These are phyloP conservation scores for Cygnus atratus DNA, from an alignment of 2,113 vertebrate genomes.

Conservation along the genomic window DNA sequence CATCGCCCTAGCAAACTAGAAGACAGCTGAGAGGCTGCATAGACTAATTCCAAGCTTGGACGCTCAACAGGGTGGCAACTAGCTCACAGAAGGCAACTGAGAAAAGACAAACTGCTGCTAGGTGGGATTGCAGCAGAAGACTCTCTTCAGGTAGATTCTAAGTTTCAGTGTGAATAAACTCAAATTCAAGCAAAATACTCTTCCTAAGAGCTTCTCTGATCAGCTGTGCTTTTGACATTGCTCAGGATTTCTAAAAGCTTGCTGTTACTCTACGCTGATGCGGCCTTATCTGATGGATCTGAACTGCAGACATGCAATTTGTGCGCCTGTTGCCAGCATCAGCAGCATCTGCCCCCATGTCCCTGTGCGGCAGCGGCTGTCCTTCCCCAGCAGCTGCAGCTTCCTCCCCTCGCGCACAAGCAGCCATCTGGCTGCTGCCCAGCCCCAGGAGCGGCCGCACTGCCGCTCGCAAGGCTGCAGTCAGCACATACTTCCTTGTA, in stretches of 20 bases:
- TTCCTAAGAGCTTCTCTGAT: background rate
- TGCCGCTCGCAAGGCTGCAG: background rate
- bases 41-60: background rate
- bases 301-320: background rate
- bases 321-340: background rate
- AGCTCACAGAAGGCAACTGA: background rate
- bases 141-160: background rate
- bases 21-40: background rate
- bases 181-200: background rate
- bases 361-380: background rate
- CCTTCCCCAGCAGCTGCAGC: background rate
- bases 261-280: background rate
- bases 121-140: background rate
- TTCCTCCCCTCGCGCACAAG: background rate
- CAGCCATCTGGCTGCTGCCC: conserved; percentile 27
- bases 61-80: background rate
- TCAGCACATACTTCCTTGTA: background rate
- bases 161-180: background rate
- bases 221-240: background rate
- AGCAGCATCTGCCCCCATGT: background rate
- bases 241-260: background rate
- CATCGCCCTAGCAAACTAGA: background rate
- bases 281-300: background rate
- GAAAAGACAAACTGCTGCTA: background rate
- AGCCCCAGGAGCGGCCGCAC: background rate